Percentiles rank a stretch among this genome's conserved stretches.
phyloP scores from a whole-genome alignment of 2,888 invertebrate genomes.

The Blastobasis lacticolella region DNA sequence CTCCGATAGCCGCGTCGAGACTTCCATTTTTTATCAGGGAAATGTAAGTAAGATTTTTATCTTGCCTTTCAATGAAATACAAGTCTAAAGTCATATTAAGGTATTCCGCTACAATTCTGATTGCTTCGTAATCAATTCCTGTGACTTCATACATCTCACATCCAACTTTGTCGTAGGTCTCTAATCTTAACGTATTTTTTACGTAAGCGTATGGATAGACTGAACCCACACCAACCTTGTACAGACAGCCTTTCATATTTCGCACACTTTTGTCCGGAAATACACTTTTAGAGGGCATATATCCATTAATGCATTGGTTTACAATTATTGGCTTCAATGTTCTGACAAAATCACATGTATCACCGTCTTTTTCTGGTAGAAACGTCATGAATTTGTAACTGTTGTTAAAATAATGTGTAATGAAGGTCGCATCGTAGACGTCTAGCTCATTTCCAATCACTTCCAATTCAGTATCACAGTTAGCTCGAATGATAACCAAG shows the following conservation, averaged over 20 bases:
- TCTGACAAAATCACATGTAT: slow-evolving; percentile 25
- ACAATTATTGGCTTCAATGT: slow-evolving; percentile 18
- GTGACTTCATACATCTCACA: slow-evolving; percentile 11
- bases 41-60: slow-evolving; percentile 33
- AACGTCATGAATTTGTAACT: slow-evolving; percentile 22
- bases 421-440: slow-evolving; percentile 29
- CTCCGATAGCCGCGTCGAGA: slow-evolving; percentile 48
- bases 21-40: slow-evolving; percentile 39
- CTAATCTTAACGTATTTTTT: slow-evolving; percentile 21
- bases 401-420: slow-evolving; percentile 17
- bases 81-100: slow-evolving; percentile 41
- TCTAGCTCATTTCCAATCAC: slow-evolving; percentile 19
- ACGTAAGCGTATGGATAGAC: slow-evolving; percentile 39
- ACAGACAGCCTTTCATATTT: slow-evolving; percentile 41
- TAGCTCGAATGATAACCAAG: slow-evolving; percentile 23
- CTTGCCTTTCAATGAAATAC: slow-evolving; percentile 28
- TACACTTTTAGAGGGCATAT: slow-evolving; percentile 12
- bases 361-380: slow-evolving; percentile 28
- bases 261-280: slow-evolving; percentile 33
- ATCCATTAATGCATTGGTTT: slow-evolving; percentile 31
- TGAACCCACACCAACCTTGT: slow-evolving; percentile 39
- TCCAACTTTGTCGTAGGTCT: slow-evolving; percentile 29
- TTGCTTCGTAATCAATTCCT: slow-evolving; percentile 44
- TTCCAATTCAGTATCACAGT: slow-evolving; percentile 16
- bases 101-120: slow-evolving; percentile 42